phyloP scores from a whole-genome alignment of 2,888 invertebrate genomes.

The Blera fallax region DNA sequence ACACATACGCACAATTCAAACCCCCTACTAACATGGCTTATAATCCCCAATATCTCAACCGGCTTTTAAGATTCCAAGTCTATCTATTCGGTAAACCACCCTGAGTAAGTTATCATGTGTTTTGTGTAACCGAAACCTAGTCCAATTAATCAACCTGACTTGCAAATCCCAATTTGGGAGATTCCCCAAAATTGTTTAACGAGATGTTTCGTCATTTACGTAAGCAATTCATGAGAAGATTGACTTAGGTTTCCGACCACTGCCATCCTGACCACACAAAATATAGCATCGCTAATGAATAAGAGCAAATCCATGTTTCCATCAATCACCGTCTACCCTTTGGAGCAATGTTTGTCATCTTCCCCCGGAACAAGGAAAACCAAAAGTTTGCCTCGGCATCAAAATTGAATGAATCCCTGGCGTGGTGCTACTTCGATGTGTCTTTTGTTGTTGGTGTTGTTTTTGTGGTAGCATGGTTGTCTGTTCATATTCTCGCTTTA shows the following conservation, averaged over 20 bases:
- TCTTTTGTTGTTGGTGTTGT: not conserved
- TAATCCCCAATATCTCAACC: no score
- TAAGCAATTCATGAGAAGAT: conserved; percentile 10
- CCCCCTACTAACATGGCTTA: no score
- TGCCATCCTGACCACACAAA: not conserved
- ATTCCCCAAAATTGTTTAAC: conserved; percentile 8
- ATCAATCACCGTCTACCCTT: conserved; percentile 29
- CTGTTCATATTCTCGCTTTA: not conserved
- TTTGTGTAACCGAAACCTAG: not conserved
- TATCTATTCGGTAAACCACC: not conserved
- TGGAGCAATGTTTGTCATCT: not conserved
- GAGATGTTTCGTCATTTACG: conserved; percentile 34
- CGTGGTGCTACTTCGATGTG: not conserved
- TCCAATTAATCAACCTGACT: conserved; percentile 1
- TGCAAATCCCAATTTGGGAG: conserved; percentile 1
- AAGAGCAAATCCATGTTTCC: conserved; percentile 17
- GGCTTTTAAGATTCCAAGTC: not conserved
- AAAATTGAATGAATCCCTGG: conserved; percentile 33
- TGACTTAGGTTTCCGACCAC: conserved; percentile 26
- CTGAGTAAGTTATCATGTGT: not conserved
- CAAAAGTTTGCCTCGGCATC: conserved; percentile 11
- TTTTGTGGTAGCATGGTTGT: not conserved
- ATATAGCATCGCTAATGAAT: conserved; percentile 20
- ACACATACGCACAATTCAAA: no score
- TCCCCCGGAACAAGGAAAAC: not conserved